Conservation (phyloP, 2,888 invertebrate genomes). For the Tyria jacobaeae region DNA sequence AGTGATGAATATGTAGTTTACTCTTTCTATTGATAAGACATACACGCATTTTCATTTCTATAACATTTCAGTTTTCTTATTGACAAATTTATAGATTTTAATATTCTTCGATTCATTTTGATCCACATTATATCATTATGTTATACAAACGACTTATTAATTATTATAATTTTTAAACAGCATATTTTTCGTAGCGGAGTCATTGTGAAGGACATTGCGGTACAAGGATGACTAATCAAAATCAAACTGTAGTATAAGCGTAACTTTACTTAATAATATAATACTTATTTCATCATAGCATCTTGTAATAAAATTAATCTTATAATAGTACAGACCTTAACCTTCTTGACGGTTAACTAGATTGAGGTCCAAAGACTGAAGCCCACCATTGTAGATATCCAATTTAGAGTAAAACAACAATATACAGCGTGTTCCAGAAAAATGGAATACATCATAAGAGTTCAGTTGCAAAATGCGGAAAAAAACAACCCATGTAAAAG, state of each 20-base stretch:
- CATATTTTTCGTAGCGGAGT: not conserved
- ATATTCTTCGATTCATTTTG: not conserved
- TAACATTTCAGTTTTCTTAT: not conserved
- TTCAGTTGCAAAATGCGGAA: too few species aligned
- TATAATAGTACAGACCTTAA: not conserved
- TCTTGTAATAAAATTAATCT: not conserved
- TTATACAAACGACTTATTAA: not conserved
- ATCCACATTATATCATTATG: not conserved
- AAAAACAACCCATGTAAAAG: too few species aligned
- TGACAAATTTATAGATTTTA: not conserved
- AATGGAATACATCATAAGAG: too few species aligned
- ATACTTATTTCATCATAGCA: not conserved
- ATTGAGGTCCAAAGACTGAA: too few species aligned
- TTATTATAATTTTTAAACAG: not conserved
- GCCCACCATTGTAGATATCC: too few species aligned
- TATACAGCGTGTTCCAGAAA: too few species aligned
- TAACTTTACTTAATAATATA: not conserved
- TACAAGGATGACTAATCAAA: not conserved
- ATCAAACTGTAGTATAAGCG: not conserved
- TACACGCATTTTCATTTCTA: not conserved
- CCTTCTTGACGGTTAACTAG: too few species aligned
- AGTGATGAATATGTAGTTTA: not conserved
- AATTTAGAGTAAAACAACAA: too few species aligned
- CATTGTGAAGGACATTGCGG: not conserved
- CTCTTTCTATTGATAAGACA: not conserved